These are phyloP conservation scores for Cantharis rustica DNA, from an alignment of 2,888 invertebrate species.

Conservation along the genomic window DNA sequence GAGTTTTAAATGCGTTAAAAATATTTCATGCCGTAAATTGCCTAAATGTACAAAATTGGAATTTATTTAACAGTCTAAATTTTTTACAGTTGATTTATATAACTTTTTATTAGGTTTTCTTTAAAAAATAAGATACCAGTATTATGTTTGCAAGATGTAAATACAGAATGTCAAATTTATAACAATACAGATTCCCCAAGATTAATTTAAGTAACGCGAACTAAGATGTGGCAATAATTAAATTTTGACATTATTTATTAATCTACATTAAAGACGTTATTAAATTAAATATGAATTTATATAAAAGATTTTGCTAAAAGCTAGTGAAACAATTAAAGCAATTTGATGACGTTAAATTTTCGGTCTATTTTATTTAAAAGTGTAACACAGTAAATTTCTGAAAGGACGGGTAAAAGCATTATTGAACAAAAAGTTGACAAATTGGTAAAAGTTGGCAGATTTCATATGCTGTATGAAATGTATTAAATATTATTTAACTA, in stretches of 20 bases:
- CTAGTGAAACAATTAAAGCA: background rate
- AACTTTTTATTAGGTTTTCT: slow-evolving; percentile 42
- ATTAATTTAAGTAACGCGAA: background rate
- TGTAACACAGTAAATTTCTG: background rate
- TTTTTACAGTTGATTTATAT: slow-evolving; percentile 34
- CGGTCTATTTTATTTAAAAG: background rate
- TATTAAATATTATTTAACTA: background rate
- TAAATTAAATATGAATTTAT: background rate
- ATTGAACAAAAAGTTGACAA: background rate
- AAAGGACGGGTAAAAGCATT: background rate
- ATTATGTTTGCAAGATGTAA: background rate
- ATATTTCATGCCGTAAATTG: slow-evolving; percentile 47
- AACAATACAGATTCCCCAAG: background rate
- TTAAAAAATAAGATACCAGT: slow-evolving; percentile 28
- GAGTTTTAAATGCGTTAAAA: slow-evolving; percentile 43
- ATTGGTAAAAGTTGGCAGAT: background rate
- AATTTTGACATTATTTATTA: background rate
- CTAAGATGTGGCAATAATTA: background rate
- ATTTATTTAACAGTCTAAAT: slow-evolving; percentile 45
- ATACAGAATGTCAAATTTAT: background rate
- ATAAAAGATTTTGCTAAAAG: background rate
- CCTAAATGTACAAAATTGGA: slow-evolving; percentile 46
- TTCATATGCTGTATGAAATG: background rate
- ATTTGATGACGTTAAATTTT: background rate
- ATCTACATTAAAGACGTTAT: background rate